phyloP scores from a whole-genome alignment of 2,797 vertebrate genomes.

The Nannoperca obscura region DNA sequence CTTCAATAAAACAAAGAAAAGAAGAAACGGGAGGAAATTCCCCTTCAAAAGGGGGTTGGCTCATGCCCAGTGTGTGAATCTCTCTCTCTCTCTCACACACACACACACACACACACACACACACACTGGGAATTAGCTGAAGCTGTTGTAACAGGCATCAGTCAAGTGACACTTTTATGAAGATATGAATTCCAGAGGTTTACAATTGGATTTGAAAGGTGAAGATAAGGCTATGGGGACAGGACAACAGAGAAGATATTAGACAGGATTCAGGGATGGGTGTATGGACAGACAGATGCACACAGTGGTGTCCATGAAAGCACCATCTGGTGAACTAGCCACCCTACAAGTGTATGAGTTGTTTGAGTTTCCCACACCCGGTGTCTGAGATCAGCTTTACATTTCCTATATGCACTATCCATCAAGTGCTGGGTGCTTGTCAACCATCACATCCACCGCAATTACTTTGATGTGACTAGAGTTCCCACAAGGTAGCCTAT shows the following conservation, averaged over 20 bases:
- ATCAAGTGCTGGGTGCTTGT: constrained; percentile 55
- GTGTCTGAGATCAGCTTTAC: constrained; percentile 51
- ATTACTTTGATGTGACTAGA: constrained; percentile 40
- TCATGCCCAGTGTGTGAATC: neutral
- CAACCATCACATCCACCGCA: constrained; percentile 39
- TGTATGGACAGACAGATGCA: constrained; percentile 3
- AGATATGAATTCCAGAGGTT: constrained; percentile 40
- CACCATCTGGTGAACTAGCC: constrained; percentile 41
- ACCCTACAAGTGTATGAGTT: constrained; percentile 14
- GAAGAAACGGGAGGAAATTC: constrained; percentile 26
- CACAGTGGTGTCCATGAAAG: neutral
- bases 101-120: constrained; percentile 14
- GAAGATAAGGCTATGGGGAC: neutral
- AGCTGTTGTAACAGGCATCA: constrained; percentile 35
- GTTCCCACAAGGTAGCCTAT: constrained; percentile 44
- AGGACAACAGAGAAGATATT: constrained; percentile 1
- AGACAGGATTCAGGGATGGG: neutral
- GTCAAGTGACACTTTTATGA: constrained; percentile 18
- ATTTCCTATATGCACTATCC: constrained; percentile 63
- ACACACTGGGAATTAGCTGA: constrained; percentile 12
- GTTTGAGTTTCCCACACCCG: constrained; percentile 76
- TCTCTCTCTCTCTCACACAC: neutral
- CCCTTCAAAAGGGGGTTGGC: neutral
- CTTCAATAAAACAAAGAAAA: constrained; percentile 18
- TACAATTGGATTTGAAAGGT: constrained; percentile 7